Conservation (phyloP, 2,797 vertebrate genomes). For the Karalla daura region DNA sequence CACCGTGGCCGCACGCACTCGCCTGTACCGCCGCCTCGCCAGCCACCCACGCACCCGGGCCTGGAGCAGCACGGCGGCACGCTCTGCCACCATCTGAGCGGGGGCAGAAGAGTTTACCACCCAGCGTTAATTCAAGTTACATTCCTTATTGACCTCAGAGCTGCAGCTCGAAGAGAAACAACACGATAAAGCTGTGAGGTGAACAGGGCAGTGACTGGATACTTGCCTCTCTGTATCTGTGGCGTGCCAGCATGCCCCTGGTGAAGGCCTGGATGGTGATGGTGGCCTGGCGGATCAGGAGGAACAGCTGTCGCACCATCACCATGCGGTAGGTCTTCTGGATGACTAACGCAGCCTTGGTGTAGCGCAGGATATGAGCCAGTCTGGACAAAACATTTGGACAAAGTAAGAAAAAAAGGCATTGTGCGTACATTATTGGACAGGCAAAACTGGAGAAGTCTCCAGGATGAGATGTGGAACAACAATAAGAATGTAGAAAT, state of each 20-base stretch:
- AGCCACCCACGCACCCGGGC: conserved; percentile 82
- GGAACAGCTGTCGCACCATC: conserved; percentile 69
- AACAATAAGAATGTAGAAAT: no score
- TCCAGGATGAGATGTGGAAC: no score
- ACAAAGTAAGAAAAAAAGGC: background rate
- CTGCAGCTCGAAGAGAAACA: background rate
- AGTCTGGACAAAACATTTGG: conserved; percentile 62
- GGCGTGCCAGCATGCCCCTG: conserved; percentile 73
- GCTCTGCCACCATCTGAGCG: conserved; percentile 71
- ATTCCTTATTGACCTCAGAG: background rate
- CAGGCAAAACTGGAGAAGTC: no score
- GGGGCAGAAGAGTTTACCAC: background rate
- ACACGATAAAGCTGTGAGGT: background rate
- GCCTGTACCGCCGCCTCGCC: conserved; percentile 66
- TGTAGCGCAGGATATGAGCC: conserved; percentile 69
- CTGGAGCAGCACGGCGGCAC: conserved; percentile 78
- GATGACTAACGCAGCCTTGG: conserved; percentile 79
- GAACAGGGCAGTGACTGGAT: background rate
- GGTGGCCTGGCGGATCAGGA: conserved; percentile 64
- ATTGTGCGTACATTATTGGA: no score
- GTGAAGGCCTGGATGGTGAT: conserved; percentile 84
- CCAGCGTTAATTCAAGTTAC: background rate
- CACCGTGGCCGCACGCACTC: conserved; percentile 66
- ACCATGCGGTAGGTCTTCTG: conserved; percentile 84
- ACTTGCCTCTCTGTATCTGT: conserved; percentile 70